Evolutionary conservation across 2,888 invertebrate species (phyloP), one percentile per base, ranked within the genome.

Genomic region (Dicyrtomina minuta): DNA sequence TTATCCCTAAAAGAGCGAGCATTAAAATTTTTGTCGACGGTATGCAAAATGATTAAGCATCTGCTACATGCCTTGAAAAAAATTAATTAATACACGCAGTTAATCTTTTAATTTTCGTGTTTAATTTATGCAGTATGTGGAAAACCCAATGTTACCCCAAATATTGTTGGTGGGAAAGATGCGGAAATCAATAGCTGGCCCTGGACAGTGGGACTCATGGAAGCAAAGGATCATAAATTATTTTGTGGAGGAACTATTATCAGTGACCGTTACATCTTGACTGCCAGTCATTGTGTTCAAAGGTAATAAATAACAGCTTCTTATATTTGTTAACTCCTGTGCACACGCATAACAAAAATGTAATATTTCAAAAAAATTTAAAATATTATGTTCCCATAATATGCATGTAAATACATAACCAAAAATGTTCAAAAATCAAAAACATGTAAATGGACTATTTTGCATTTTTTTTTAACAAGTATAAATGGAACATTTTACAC

Each of bases 231-330:
- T 27, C 4, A 56, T 44, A 58, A 58, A 56, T 13, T 66, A 12
- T 66, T 66, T 58, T 69, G 69, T 58, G 69, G 69, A 15, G 69
- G 46, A 44, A 53, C 67, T 6, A 60, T 75, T 12, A 76, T 74
- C 8, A 75, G 72, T 39, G 61, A 62, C 27, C 17, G 26, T 0
- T 53, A 68, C 46, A 26, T 68, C 26, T 24, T 75, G 22, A 74
- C 76, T 5, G 75, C 75, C 8, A 71, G 73, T 66, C 76, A 76
- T 58, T 76, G 76, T 61, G 76, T 76, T 12, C 75, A 75, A 58
- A 74, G 76, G 76, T 76, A 64, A 24, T 22, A 22, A 55, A 24
- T 20, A 22, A 49, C 20, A 39, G 60, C 10, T 61, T 6, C 13
- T 12, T 13, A 41, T 41, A 41, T 13, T 12, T 41, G 8, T 41